phyloP scores from a whole-genome alignment of 2,888 invertebrate genomes.

The Drosophila meridiana region DNA sequence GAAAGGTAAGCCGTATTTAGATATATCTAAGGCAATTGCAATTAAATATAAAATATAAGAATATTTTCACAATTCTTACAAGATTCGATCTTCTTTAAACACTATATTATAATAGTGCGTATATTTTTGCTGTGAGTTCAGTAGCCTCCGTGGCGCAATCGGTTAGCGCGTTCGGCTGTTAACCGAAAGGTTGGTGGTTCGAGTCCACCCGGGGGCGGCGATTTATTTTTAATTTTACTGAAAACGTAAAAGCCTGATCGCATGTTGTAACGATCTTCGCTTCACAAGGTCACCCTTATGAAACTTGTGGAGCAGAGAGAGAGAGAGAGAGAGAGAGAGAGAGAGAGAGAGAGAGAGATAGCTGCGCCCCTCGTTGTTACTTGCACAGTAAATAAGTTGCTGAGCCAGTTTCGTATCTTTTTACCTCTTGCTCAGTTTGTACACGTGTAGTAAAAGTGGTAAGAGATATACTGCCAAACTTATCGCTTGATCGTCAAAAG shows the following conservation, averaged over 20 bases:
- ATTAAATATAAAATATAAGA: no score
- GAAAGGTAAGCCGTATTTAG: no score
- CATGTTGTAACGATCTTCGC: constrained; percentile 8
- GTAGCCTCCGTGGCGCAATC: constrained; percentile 85
- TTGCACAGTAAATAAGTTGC: constrained; percentile 12
- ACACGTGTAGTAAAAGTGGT: constrained; percentile 34
- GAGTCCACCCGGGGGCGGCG: constrained; percentile 96
- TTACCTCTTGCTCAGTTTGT: constrained; percentile 19
- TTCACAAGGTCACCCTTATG: constrained; percentile 42
- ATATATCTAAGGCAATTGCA: no score
- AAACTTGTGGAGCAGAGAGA: constrained; percentile 19
- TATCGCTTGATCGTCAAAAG: constrained; percentile 29
- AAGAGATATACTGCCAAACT: constrained; percentile 23
- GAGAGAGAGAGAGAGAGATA: no score
- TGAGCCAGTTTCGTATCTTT: constrained; percentile 36
- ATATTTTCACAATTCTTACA: no score
- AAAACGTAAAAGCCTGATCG: constrained; percentile 6
- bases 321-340: no score
- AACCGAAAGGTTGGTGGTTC: constrained; percentile 99
- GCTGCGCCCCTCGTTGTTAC: no score
- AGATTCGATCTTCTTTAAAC: no score
- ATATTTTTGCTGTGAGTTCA: background rate
- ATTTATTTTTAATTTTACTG: constrained; percentile 11
- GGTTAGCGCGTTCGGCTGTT: constrained; percentile 99
- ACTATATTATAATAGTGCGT: background rate